Evolutionary conservation across 2,113 vertebrate genomes (phyloP).

Genomic region (Oreocharis arfaki): DNA sequence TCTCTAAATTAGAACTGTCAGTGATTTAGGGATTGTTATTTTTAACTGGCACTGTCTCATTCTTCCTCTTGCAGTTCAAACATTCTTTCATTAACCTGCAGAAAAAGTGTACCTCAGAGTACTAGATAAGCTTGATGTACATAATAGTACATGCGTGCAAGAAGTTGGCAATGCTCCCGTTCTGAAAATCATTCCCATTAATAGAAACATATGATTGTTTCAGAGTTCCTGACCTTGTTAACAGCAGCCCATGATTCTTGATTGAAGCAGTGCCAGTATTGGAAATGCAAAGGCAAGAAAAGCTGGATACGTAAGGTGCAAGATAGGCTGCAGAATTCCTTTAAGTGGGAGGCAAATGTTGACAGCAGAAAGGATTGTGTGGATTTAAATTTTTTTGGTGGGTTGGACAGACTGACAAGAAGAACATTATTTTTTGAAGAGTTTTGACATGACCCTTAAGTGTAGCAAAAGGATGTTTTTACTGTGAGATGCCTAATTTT

Average conservation of each 20-base stretch:
- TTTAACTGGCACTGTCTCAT: neutral
- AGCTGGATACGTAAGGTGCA: neutral
- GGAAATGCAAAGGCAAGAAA: neutral
- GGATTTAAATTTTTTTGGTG: conserved; percentile 25
- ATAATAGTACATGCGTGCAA: neutral
- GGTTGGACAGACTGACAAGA: conserved; percentile 16
- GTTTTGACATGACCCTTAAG: conserved; percentile 52
- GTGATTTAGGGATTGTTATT: neutral
- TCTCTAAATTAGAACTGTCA: neutral
- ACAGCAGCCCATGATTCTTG: neutral
- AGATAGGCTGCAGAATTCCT: neutral
- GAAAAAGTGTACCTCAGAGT: neutral
- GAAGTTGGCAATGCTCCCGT: neutral
- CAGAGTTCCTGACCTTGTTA: neutral
- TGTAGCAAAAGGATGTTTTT: conserved; percentile 30
- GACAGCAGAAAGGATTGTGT: neutral
- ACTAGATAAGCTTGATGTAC: neutral
- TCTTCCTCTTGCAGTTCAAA: neutral
- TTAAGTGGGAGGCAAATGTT: neutral
- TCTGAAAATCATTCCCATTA: neutral
- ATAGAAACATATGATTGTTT: neutral
- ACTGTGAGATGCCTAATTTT: conserved; percentile 2
- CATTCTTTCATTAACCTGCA: neutral
- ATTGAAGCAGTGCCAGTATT: neutral
- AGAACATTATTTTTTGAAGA: conserved; percentile 37